phyloP scores from a whole-genome alignment of 2,113 vertebrate species.

The Sakesphorus luctuosus region DNA sequence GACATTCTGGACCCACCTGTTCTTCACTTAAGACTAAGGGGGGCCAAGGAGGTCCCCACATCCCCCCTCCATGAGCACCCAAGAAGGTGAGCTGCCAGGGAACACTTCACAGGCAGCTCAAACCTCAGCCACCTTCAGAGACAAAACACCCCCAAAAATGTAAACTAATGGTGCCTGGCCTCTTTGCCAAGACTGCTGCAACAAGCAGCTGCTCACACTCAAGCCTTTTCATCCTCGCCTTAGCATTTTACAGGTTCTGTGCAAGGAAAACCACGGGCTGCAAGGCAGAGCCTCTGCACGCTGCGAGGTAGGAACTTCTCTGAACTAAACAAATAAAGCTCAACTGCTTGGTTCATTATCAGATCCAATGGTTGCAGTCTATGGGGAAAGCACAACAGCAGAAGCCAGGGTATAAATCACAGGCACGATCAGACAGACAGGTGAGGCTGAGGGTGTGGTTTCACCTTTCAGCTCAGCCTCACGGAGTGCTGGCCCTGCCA shows the following conservation, averaged over 20 bases:
- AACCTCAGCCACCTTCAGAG: neutral
- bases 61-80: accelerated
- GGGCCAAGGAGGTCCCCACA: neutral
- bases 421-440: neutral
- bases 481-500: neutral
- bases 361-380: neutral
- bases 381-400: neutral
- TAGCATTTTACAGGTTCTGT: neutral
- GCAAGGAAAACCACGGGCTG: neutral
- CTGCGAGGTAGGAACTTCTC: neutral
- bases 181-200: neutral
- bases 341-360: neutral
- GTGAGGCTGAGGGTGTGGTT: neutral
- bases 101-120: neutral
- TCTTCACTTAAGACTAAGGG: neutral
- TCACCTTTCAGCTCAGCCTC: neutral
- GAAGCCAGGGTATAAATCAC: neutral
- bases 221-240: neutral
- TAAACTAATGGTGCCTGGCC: neutral
- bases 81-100: neutral
- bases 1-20: neutral
- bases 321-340: conserved; percentile 26
- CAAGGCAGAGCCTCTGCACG: accelerated
- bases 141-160: neutral
- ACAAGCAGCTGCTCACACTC: accelerated